Conservation (phyloP, 2,888 invertebrate genomes). For the Pachycephus smyrnensis region DNA sequence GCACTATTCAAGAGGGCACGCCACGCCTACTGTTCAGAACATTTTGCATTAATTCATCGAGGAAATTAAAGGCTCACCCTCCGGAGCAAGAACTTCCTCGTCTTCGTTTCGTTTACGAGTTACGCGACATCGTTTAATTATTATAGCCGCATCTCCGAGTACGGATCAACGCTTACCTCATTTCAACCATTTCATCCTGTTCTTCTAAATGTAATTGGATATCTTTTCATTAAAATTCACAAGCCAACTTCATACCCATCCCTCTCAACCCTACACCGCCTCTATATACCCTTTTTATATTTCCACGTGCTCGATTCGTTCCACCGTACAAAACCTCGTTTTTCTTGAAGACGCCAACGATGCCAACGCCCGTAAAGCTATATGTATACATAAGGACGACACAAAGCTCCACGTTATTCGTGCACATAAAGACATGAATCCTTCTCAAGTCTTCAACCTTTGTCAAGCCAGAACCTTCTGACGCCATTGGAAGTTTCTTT, state of each 20-base stretch:
- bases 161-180: constrained; percentile 20
- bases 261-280: not conserved
- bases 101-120: not conserved
- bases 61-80: not conserved
- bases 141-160: constrained; percentile 19
- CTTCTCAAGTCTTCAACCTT: not conserved
- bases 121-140: constrained; percentile 18
- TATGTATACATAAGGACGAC: not conserved
- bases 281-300: not conserved
- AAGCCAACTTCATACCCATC: constrained; percentile 18
- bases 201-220: constrained; percentile 31
- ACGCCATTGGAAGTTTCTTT: not conserved
- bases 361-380: not conserved
- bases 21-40: not conserved
- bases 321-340: not conserved
- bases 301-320: not conserved
- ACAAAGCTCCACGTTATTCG: not conserved
- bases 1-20: not conserved
- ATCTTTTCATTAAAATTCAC: constrained; percentile 35
- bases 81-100: constrained; percentile 11
- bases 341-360: not conserved
- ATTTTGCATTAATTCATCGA: not conserved
- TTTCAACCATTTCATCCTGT: constrained; percentile 8
- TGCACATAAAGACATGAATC: not conserved
- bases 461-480: not conserved